Evolutionary conservation across 2,797 vertebrate genomes (phyloP).

Genomic region (Trichosurus vulpecula): DNA sequence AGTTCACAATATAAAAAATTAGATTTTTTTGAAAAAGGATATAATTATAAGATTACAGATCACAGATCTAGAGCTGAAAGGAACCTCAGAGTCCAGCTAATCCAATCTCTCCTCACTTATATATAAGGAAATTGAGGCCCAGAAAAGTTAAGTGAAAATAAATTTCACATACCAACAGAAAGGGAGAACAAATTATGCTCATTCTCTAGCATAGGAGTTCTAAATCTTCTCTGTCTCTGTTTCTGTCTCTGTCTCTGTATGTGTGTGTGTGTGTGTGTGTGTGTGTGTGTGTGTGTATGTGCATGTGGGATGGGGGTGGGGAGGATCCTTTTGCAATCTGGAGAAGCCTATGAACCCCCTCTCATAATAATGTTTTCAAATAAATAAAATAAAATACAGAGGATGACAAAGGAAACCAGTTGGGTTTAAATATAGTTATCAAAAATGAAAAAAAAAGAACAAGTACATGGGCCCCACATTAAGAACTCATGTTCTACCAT

Average conservation of each 20-base stretch:
- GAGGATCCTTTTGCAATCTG: neutral
- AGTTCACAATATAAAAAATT: neutral
- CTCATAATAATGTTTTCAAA: neutral
- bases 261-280: no score
- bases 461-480: neutral
- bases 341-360: neutral
- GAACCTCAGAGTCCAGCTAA: neutral
- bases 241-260: no score
- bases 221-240: no score
- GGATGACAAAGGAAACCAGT: neutral
- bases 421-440: neutral
- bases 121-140: no score
- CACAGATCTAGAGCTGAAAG: neutral
- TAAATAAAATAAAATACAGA: neutral
- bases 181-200: neutral
- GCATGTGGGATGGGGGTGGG: no score
- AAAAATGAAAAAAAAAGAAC: neutral
- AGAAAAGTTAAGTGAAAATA: neutral
- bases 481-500: neutral
- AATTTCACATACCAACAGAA: neutral
- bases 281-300: no score
- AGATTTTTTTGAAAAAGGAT: no score
- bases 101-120: neutral
- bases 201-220: neutral
- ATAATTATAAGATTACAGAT: neutral